Evolutionary conservation across 92 coral and sea anemone genomes (phyloP), one percentile per base, ranked within the genome.

Genomic region (Meandrina meandrites): DNA sequence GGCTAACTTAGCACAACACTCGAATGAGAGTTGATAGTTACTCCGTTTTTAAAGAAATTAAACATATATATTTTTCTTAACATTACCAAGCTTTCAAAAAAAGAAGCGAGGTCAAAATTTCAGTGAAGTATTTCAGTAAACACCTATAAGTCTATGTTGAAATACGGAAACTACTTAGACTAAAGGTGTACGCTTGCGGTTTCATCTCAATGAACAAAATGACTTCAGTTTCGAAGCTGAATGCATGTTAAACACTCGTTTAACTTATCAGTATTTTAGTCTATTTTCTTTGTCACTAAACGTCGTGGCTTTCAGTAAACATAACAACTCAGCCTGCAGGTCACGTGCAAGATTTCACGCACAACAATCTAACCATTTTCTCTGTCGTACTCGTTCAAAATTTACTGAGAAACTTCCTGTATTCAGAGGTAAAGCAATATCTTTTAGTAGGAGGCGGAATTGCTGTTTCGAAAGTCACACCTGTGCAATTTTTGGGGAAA

Each of bases 211-310:
- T 48, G 4, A 48, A 48, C n/a, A n/a, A n/a, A n/a, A n/a, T n/a
- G n/a, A 48, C 9, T 12, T 48, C 53, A 48, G 9, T 48, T 48
- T 66, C 11, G 14, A 48, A 67, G 24, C 36, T 24, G 4, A 27
- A 34, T 47, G 36, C 19, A 0, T 14, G 18, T 81, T 27, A 45
- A 68, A 62, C 76, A 48, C 11, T 45, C 47, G 67, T 36, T 40
- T 53, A 40, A 45, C 62, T 81, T 80, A 35, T 79, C 68, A 60
- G 19, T 36, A 17, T 58, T 17, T 81, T 21, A 11, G 42, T 30
- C 64, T 81, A 34, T 81, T 81, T 81, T 67, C 76, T 69, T 81
- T 64, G 76, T 79, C 62, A 28, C 54, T 81, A 19, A 45, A 48
- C 73, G 30, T 28, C 73, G 30, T 28, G 32, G 19, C 72, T 67